Conservation (phyloP, 2,888 invertebrate species). For the Agonopterix alstromeriana region DNA sequence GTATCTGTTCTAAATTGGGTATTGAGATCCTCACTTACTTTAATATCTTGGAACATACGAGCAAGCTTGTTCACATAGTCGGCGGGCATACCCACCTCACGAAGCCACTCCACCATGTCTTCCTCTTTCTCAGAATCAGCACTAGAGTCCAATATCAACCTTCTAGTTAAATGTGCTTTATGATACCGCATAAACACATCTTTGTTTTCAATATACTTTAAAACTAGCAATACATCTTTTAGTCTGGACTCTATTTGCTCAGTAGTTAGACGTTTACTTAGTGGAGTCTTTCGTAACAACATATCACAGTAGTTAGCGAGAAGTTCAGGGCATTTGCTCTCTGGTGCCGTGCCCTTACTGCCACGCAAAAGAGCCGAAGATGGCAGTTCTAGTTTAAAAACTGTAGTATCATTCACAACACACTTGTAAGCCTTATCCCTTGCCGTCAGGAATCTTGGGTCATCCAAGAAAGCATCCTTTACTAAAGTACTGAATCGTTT, state of each 20-base stretch:
- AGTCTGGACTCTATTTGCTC: conserved; percentile 97
- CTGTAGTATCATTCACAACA: conserved; percentile 98
- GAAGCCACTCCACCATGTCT: conserved; percentile 98
- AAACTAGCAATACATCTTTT: conserved; percentile 94
- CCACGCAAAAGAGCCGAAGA: conserved; percentile 79
- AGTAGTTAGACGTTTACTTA: conserved; percentile 96
- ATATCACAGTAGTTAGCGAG: conserved; percentile 99
- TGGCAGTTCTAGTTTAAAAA: conserved; percentile 84
- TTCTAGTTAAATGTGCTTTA: conserved; percentile 96
- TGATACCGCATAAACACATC: conserved; percentile 99
- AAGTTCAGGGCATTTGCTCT: conserved; percentile 99
- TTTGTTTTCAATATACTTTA: conserved; percentile 99
- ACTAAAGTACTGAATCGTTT: conserved; percentile 94
- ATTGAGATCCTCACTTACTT: conserved; percentile 97
- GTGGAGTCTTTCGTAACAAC: conserved; percentile 95
- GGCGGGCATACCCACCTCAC: conserved; percentile 99
- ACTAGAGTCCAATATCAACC: conserved; percentile 96
- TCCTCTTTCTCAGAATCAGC: conserved; percentile 99
- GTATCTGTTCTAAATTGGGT: conserved; percentile 92
- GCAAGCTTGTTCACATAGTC: conserved; percentile 99
- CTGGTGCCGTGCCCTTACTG: conserved; percentile 85
- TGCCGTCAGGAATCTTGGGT: conserved; percentile 97
- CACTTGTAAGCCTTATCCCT: conserved; percentile 98
- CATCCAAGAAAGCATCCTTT: conserved; percentile 96
- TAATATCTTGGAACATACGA: conserved; percentile 99